These are phyloP conservation scores for Trichomycterus rosablanca DNA, from an alignment of 2,113 vertebrate species.

Conservation along the genomic window DNA sequence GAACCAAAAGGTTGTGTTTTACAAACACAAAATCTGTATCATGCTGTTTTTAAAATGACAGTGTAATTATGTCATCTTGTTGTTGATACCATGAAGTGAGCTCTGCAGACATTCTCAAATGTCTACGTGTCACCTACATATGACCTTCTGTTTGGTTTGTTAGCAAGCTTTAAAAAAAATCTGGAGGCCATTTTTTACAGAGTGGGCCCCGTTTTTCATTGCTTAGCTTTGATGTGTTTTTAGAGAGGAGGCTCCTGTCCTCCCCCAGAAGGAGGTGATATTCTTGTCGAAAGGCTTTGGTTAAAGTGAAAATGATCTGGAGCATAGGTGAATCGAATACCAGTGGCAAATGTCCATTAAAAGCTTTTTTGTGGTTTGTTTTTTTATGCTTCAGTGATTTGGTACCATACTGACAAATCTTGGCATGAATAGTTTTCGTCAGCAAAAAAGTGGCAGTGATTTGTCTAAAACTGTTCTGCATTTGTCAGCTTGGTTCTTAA, in stretches of 20 bases:
- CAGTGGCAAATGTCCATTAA: too few relatives aligned
- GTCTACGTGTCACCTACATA: neutral
- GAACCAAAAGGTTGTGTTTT: neutral
- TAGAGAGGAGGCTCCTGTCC: neutral
- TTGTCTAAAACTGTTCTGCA: too few relatives aligned
- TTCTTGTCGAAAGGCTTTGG: conserved; percentile 1
- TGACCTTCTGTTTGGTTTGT: neutral
- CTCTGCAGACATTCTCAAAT: neutral
- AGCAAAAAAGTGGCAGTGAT: too few relatives aligned
- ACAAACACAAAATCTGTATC: neutral
- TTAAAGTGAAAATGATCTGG: neutral
- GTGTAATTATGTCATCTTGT: too few relatives aligned
- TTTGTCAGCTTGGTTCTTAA: too few relatives aligned
- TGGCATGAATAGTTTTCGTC: too few relatives aligned
- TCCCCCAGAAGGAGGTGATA: neutral
- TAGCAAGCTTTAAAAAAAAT: neutral
- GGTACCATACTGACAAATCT: too few relatives aligned
- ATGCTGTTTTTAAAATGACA: neutral
- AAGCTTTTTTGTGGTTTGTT: too few relatives aligned
- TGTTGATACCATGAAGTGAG: neutral
- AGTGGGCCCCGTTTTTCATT: neutral
- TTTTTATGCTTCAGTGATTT: too few relatives aligned
- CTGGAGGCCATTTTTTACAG: conserved; percentile 4
- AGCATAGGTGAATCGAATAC: neutral
- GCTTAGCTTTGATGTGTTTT: neutral